Conservation (phyloP, 2,113 vertebrate species). For the Pituophis catenifer region DNA sequence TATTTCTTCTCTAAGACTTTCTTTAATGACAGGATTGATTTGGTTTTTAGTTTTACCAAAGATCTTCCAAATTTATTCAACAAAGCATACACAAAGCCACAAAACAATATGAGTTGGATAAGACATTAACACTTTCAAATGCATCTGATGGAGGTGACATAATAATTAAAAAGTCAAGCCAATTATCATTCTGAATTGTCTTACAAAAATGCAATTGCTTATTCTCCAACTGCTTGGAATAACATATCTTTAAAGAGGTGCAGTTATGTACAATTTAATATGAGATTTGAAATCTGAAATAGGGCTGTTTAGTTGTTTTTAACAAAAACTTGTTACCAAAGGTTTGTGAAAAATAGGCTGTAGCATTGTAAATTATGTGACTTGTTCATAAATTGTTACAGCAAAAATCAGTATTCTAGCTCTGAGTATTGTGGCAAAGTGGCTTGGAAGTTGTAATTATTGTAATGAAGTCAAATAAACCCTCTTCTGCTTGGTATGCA, state of each 20-base stretch:
- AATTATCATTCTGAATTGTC: conserved; percentile 39
- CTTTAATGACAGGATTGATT: background rate
- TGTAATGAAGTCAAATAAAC: background rate
- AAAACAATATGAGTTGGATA: background rate
- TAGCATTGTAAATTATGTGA: background rate
- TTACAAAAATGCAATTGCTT: conserved; percentile 19
- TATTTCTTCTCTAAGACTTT: background rate
- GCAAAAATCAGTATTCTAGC: background rate
- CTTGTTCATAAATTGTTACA: background rate
- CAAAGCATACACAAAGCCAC: background rate
- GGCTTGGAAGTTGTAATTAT: background rate
- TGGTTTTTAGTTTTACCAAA: background rate
- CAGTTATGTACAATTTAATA: background rate
- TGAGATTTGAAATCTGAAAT: background rate
- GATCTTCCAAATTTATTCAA: background rate
- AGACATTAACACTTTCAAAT: background rate
- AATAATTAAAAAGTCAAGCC: conserved; percentile 9
- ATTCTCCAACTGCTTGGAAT: conserved; percentile 16
- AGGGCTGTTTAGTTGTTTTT: background rate
- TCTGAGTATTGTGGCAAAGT: background rate
- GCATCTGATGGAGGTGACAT: conserved; percentile 30
- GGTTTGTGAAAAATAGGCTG: background rate
- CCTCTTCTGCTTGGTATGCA: background rate
- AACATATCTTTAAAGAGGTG: background rate
- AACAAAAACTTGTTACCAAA: background rate